A percentile compares a stretch with the other conserved stretches of the same genome.
Conservation (phyloP, 2,113 vertebrate genomes). For the Chaenocephalus aceratus region DNA sequence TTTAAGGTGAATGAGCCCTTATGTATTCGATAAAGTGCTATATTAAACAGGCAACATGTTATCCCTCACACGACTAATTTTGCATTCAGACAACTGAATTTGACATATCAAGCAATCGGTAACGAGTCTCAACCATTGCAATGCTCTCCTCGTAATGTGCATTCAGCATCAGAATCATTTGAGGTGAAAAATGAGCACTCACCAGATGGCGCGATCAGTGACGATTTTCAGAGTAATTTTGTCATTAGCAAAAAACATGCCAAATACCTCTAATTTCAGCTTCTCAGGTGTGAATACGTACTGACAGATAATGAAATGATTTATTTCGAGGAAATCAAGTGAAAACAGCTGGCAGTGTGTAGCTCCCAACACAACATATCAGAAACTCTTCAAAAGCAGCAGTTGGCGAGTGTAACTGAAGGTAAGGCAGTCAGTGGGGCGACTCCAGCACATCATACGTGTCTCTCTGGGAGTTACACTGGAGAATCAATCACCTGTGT, state of each 20-base stretch:
- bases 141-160: neutral
- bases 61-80: neutral
- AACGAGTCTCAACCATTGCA: neutral
- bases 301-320: neutral
- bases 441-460: neutral
- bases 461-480: neutral
- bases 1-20: neutral
- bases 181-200: neutral
- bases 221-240: neutral
- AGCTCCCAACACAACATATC: neutral
- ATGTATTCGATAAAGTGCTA: neutral
- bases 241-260: neutral
- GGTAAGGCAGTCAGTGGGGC: neutral
- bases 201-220: neutral
- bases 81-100: neutral
- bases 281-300: neutral
- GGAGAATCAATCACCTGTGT: neutral
- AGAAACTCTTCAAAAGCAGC: conserved; percentile 13
- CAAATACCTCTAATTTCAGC: neutral
- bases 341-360: neutral
- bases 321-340: neutral
- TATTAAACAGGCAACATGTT: neutral
- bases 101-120: no score
- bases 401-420: neutral
- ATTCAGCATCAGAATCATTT: neutral